Percentiles rank a stretch among this genome's conserved stretches.
Conservation (phyloP, 2,113 vertebrate species). For the Pithys albifrons region DNA sequence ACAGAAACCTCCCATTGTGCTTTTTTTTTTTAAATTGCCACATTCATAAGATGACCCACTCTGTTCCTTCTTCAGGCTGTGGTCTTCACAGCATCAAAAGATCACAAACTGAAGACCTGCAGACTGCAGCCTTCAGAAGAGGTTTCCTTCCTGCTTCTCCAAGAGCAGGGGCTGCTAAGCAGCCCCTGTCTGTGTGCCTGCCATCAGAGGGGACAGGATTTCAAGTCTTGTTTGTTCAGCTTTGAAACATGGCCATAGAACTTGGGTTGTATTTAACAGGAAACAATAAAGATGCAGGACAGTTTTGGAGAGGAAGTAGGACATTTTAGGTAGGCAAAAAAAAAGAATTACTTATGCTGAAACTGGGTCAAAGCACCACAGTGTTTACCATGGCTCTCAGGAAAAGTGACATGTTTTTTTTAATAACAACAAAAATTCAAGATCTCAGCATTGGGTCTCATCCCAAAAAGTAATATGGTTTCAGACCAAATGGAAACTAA, state of each 20-base stretch:
- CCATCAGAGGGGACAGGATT: neutral
- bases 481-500: slow-evolving; percentile 19
- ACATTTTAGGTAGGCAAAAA: neutral
- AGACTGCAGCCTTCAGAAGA: neutral
- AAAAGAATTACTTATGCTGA: neutral
- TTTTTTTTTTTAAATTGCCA: neutral
- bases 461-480: slow-evolving; percentile 22
- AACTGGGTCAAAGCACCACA: slow-evolving; percentile 39
- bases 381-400: slow-evolving; percentile 6
- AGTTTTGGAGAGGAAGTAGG: slow-evolving; percentile 24
- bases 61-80: neutral
- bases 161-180: neutral
- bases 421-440: slow-evolving; percentile 39
- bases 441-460: slow-evolving; percentile 36
- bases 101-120: neutral
- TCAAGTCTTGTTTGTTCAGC: neutral
- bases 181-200: neutral
- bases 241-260: neutral
- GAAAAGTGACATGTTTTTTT: slow-evolving; percentile 32
- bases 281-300: slow-evolving; percentile 3
- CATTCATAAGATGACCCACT: neutral
- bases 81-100: neutral
- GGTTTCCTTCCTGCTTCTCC: neutral
- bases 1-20: neutral
- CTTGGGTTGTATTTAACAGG: slow-evolving; percentile 11